Percentiles rank a stretch among this genome's conserved stretches.
phyloP scores from a whole-genome alignment of 1,140 invertebrate species.

The Archegozetes longisetosus region DNA sequence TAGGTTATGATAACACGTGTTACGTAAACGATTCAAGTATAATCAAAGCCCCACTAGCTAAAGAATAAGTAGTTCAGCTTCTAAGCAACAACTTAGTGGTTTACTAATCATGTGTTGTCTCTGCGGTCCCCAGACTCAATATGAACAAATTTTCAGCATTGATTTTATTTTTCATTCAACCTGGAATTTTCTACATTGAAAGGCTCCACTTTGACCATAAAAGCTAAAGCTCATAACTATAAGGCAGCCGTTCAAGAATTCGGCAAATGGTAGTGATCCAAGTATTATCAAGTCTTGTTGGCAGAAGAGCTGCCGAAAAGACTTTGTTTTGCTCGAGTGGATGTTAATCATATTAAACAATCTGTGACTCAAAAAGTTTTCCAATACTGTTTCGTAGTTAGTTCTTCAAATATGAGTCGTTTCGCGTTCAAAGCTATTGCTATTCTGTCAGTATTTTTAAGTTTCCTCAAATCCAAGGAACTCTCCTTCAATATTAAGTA shows the following conservation, averaged over 20 bases:
- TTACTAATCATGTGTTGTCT: not conserved
- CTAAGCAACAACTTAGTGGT: not conserved
- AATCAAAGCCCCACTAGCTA: not conserved
- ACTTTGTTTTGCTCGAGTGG: slow-evolving; percentile 1
- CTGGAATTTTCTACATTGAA: not conserved
- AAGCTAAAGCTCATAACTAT: not conserved
- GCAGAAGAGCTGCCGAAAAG: not conserved
- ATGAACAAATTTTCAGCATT: not conserved
- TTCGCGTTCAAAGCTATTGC: too few species aligned
- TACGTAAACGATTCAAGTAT: not conserved
- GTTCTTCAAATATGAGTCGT: too few species aligned
- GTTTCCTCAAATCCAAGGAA: too few species aligned
- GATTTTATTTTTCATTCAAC: not conserved
- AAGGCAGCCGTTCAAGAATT: not conserved
- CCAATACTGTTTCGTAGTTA: too few species aligned
- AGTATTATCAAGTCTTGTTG: not conserved
- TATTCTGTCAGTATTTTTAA: too few species aligned
- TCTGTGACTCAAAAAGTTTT: too few species aligned
- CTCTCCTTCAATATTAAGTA: too few species aligned
- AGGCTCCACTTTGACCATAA: not conserved
- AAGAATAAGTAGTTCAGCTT: not conserved
- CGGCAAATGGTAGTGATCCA: not conserved
- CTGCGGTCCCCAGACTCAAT: not conserved
- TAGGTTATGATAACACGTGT: not conserved
- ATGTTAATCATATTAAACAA: too few species aligned